phyloP scores from a whole-genome alignment of 2,888 invertebrate genomes.

The Protula sp. region DNA sequence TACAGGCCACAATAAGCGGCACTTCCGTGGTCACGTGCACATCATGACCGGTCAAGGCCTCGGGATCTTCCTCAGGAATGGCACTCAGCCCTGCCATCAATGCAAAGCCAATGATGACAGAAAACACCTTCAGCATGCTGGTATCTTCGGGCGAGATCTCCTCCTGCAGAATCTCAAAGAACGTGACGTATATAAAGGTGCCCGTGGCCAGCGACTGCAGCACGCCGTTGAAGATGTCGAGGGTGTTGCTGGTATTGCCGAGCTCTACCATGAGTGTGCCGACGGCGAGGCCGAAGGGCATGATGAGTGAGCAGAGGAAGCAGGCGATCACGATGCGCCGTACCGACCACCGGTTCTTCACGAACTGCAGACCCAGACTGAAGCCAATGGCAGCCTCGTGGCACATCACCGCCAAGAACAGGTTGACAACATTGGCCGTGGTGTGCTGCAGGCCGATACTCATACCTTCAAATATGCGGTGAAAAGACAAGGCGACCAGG shows the following conservation, averaged over 20 bases:
- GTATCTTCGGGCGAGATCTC: conserved; percentile 51
- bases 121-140: conserved; percentile 32
- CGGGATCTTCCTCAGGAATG: conserved; percentile 18
- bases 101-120: conserved; percentile 31
- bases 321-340: conserved; percentile 14
- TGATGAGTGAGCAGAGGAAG: conserved; percentile 23
- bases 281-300: conserved; percentile 25
- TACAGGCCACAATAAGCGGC: no score
- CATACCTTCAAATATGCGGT: conserved; percentile 60
- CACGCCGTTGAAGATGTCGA: conserved; percentile 41
- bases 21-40: not conserved
- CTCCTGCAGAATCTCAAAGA: conserved; percentile 81
- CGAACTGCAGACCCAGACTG: conserved; percentile 56
- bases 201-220: conserved; percentile 81
- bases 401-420: conserved; percentile 55
- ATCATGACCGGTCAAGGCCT: not conserved
- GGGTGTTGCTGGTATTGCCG: conserved; percentile 18
- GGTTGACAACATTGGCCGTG: conserved; percentile 37
- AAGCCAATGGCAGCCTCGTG: conserved; percentile 60
- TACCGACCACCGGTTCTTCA: conserved; percentile 20
- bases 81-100: conserved; percentile 25
- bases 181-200: conserved; percentile 86
- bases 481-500: conserved; percentile 57
- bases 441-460: conserved; percentile 57
- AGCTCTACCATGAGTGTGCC: conserved; percentile 24